Percentiles rank a stretch among this genome's conserved stretches.
Conservation (phyloP, 2,888 invertebrate species). For the Aspidiotus rigidus region DNA sequence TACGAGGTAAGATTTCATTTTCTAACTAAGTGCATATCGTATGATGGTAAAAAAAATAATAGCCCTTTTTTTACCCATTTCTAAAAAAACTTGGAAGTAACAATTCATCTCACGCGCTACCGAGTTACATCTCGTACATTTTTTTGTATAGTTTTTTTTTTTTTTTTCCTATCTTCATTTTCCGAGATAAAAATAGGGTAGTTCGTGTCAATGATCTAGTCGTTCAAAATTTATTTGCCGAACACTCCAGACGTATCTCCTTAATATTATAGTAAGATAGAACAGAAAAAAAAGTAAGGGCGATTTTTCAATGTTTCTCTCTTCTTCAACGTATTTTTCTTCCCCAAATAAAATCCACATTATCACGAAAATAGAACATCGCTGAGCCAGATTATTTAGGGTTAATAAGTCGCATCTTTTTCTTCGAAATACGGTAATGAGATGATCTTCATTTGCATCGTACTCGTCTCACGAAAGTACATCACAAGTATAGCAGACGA, state of each 20-base stretch:
- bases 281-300: neutral
- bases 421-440: neutral
- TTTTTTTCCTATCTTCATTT: neutral
- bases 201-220: neutral
- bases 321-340: neutral
- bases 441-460: too few relatives aligned
- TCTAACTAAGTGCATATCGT: neutral
- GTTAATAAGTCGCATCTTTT: conserved; percentile 8
- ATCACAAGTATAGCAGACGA: too few relatives aligned
- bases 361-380: conserved; percentile 13
- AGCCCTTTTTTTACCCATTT: neutral
- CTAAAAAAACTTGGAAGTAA: neutral
- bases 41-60: neutral
- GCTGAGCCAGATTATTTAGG: conserved; percentile 4
- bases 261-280: neutral
- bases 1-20: neutral
- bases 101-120: neutral
- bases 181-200: neutral
- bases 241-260: neutral
- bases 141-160: neutral
- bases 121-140: neutral
- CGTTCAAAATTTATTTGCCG: neutral
- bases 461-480: too few relatives aligned
- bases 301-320: neutral
- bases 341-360: conserved; percentile 6